These are phyloP conservation scores for Mamestra configurata DNA, from an alignment of 1,140 invertebrate species.

Conservation along the genomic window DNA sequence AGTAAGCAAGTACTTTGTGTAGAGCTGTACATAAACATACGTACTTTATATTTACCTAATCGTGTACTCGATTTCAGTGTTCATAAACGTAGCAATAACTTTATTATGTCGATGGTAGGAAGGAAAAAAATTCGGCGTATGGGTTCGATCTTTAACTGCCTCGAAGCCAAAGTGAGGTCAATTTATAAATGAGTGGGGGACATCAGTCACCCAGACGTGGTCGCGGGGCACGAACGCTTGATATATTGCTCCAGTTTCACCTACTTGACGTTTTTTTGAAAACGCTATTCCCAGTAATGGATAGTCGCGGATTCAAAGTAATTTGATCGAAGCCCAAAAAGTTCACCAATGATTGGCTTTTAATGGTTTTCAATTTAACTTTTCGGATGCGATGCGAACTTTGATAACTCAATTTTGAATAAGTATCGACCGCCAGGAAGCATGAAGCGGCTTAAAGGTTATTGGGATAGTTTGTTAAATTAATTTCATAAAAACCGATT, in stretches of 20 bases:
- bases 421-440: slow-evolving; percentile 42
- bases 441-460: slow-evolving; percentile 22
- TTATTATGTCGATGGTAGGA: slow-evolving; percentile 30
- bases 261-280: slow-evolving; percentile 76
- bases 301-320: slow-evolving; percentile 69
- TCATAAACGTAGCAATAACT: slow-evolving; percentile 29
- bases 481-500: slow-evolving; percentile 21
- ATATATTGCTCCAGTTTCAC: slow-evolving; percentile 71
- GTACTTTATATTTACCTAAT: background rate
- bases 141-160: slow-evolving; percentile 64
- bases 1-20: background rate
- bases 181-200: slow-evolving; percentile 74
- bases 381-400: slow-evolving; percentile 70
- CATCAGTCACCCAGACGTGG: slow-evolving; percentile 72
- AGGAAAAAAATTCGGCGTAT: slow-evolving; percentile 53
- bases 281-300: slow-evolving; percentile 69
- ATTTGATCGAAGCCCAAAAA: slow-evolving; percentile 64
- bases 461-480: slow-evolving; percentile 12
- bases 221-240: slow-evolving; percentile 63
- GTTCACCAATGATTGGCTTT: slow-evolving; percentile 75
- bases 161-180: slow-evolving; percentile 67
- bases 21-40: no score
- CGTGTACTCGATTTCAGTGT: background rate
- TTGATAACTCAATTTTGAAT: slow-evolving; percentile 74
- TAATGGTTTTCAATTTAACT: slow-evolving; percentile 81